Base-by-base conservation (phyloP, 2,888 invertebrate genomes). In the Teleogryllus oceanicus region DNA sequence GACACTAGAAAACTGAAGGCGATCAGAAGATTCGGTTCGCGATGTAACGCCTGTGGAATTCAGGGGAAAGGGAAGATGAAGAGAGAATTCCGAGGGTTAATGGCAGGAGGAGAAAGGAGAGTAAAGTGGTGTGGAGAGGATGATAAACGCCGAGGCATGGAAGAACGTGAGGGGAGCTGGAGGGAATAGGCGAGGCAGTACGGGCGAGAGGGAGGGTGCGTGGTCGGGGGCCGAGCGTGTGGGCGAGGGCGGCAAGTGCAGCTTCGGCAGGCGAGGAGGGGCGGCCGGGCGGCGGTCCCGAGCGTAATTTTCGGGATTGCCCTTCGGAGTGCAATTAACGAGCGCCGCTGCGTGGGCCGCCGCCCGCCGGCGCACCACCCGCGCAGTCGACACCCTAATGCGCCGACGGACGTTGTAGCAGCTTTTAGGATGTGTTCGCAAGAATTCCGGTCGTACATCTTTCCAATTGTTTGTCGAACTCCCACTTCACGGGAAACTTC, bases 291-390 rank as follows among this genome's bases (percentile, higher is more conserved):
- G 62, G 16, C 62, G n/a, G 62, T 37, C 37, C 37, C 37, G 62
- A 8, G 62, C 62, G 62, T 62, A 62, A 62, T 62, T 62, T 16
- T 62, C 62, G 62, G 16, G 62, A 62, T 62, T 62, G 62, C 62
- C 62, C 62, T 62, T 62, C 62, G 62, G 62, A 62, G 62, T 62
- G 62, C 62, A 62, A 62, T 62, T 62, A 62, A 62, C 62, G 62
- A 62, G 16, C 62, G n/a, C 37, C 62, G 62, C 62, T 4, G 62
- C n/a, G n/a, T 62, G 62, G 62, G 62, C 62, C 8, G 13, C 12
- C 62, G 16, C 62, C 62, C 62, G 16, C 62, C 62, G 16, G 16
- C 16, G 16, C 62, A 1, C 16, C 16, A 62, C 62, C 62, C 62
- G 62, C 62, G n/a, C 62, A 62, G 62, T 62, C 62, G 62, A 13